Conservation (phyloP, 2,888 invertebrate genomes). For the Hermaeophaga mercurialis region DNA sequence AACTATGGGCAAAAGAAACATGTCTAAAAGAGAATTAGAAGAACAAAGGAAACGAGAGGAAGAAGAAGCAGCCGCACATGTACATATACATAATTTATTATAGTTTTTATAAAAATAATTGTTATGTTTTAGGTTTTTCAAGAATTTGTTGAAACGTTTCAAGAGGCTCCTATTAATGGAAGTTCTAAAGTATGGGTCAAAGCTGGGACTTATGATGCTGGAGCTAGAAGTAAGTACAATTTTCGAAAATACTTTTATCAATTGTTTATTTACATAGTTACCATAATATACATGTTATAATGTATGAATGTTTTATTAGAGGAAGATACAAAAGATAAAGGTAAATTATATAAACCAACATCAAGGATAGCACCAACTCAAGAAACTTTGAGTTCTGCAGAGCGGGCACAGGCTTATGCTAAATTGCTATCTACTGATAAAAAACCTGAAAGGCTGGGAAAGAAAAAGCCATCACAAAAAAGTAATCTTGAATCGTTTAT, state of each 20-base stretch:
- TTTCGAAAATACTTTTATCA: slow-evolving; percentile 1
- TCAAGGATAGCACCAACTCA: slow-evolving; percentile 67
- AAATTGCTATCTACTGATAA: slow-evolving; percentile 66
- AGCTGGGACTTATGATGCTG: slow-evolving; percentile 96
- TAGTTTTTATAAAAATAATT: too few species aligned
- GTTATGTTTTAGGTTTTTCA: slow-evolving; percentile 75
- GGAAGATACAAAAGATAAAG: slow-evolving; percentile 87
- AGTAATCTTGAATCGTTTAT: slow-evolving; percentile 98
- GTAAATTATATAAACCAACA: slow-evolving; percentile 90
- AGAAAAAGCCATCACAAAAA: slow-evolving; percentile 81
- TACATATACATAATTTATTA: slow-evolving; percentile 54
- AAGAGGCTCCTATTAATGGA: slow-evolving; percentile 79
- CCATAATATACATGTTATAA: not conserved
- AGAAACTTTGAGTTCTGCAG: slow-evolving; percentile 64
- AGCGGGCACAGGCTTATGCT: slow-evolving; percentile 72
- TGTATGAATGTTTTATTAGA: too few species aligned
- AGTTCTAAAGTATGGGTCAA: slow-evolving; percentile 92
- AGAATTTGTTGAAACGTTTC: slow-evolving; percentile 97
- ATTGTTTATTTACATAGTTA: slow-evolving; percentile 7
- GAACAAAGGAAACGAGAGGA: slow-evolving; percentile 87
- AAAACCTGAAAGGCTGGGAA: slow-evolving; percentile 68
- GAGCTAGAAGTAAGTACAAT: slow-evolving; percentile 76
- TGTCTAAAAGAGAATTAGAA: slow-evolving; percentile 84
- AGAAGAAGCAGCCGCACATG: slow-evolving; percentile 89
- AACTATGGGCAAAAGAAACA: slow-evolving; percentile 72